phyloP scores from a whole-genome alignment of 1,140 invertebrate species.

The Drosophila kohkoa region DNA sequence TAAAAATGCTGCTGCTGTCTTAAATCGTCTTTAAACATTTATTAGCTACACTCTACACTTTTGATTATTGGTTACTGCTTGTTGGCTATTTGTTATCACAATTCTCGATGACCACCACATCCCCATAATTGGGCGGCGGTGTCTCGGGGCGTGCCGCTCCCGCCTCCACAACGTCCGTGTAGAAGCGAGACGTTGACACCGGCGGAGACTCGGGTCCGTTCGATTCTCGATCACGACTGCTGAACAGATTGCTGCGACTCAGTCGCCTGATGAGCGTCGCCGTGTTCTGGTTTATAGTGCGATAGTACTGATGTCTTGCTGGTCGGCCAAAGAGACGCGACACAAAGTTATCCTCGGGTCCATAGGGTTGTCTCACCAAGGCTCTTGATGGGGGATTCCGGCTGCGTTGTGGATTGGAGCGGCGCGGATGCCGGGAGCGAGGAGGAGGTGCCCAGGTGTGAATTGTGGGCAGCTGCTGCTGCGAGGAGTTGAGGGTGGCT shows the following conservation, averaged over 20 bases:
- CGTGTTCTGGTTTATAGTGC: constrained; percentile 79
- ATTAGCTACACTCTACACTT: constrained; percentile 34
- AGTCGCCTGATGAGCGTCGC: constrained; percentile 76
- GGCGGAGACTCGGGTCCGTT: constrained; percentile 44
- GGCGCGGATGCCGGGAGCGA: constrained; percentile 54
- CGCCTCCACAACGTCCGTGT: constrained; percentile 45
- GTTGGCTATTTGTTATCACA: constrained; percentile 73
- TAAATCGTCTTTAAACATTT: constrained; percentile 46
- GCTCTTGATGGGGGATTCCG: constrained; percentile 48
- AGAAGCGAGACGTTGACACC: constrained; percentile 51
- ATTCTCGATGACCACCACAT: constrained; percentile 77
- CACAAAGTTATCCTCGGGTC: constrained; percentile 71
- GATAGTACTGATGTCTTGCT: constrained; percentile 77
- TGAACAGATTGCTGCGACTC: constrained; percentile 80
- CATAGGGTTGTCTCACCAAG: constrained; percentile 63
- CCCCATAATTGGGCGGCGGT: constrained; percentile 74
- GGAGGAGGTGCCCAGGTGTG: constrained; percentile 50
- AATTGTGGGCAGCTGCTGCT: constrained; percentile 54
- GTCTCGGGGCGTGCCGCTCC: constrained; percentile 65
- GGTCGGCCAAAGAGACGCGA: constrained; percentile 76
- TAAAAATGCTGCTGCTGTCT: constrained; percentile 16
- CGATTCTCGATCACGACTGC: constrained; percentile 62
- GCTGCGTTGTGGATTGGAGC: constrained; percentile 57
- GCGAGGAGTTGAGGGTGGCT: constrained; percentile 51
- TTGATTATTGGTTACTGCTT: neutral